These are phyloP conservation scores for Galleria mellonella DNA, from an alignment of 1,140 invertebrate species.

Conservation along the genomic window DNA sequence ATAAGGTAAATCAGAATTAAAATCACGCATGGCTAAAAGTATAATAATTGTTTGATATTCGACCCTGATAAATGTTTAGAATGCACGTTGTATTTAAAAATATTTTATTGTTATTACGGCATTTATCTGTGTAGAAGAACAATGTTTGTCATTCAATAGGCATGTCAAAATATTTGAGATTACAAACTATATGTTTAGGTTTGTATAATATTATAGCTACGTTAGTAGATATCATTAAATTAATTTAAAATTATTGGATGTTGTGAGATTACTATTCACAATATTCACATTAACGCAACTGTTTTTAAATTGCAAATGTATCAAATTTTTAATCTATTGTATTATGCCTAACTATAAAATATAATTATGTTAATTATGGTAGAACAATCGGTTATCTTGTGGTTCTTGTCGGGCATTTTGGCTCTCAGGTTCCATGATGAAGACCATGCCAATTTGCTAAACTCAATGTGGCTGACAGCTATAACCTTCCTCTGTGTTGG, in stretches of 20 bases:
- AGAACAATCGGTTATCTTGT: slow-evolving; percentile 58
- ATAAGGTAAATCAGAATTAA: slow-evolving; percentile 32
- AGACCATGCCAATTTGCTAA: slow-evolving; percentile 92
- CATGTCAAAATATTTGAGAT: slow-evolving; percentile 34
- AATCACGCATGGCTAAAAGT: slow-evolving; percentile 66
- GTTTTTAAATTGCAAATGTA: too few species aligned
- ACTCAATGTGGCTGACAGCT: slow-evolving; percentile 95
- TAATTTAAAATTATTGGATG: too few species aligned
- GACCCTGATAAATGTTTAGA: slow-evolving; percentile 62
- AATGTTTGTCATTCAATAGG: slow-evolving; percentile 43
- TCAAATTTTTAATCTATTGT: too few species aligned
- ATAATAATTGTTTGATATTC: slow-evolving; percentile 45
- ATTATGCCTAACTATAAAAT: background rate
- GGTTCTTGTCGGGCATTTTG: slow-evolving; percentile 72
- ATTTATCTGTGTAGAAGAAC: slow-evolving; percentile 51
- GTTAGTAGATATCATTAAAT: too few species aligned
- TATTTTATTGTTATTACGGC: slow-evolving; percentile 45
- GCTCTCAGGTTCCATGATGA: slow-evolving; percentile 87
- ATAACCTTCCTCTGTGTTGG: slow-evolving; percentile 90
- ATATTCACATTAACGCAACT: too few species aligned
- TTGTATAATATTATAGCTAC: background rate
- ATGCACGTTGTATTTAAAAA: slow-evolving; percentile 62
- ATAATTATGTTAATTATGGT: slow-evolving; percentile 18
- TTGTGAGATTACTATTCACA: too few species aligned
- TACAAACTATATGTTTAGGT: slow-evolving; percentile 2